These are phyloP conservation scores for Ferdinandea cuprea DNA, from an alignment of 2,888 invertebrate species.

Conservation along the genomic window DNA sequence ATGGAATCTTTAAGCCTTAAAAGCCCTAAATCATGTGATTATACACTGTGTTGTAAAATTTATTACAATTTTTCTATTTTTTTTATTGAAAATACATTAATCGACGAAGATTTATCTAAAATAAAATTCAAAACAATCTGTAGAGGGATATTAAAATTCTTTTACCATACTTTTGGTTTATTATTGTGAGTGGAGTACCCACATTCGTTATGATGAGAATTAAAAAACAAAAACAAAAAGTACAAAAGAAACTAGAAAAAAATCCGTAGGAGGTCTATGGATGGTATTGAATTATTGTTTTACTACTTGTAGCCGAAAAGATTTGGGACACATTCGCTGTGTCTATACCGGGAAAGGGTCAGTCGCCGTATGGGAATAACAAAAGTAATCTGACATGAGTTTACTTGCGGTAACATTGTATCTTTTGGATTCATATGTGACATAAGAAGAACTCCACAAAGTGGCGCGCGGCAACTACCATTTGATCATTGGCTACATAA, in stretches of 20 bases:
- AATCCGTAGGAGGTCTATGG: slow-evolving; percentile 51
- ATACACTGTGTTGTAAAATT: slow-evolving; percentile 48
- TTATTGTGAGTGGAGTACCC: neutral
- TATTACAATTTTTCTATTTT: slow-evolving; percentile 47
- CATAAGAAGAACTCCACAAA: slow-evolving; percentile 29
- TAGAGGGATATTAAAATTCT: slow-evolving; percentile 34
- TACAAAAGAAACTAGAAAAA: too few relatives aligned
- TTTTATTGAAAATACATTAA: slow-evolving; percentile 31
- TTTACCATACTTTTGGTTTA: neutral
- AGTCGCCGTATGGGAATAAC: neutral
- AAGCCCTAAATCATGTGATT: slow-evolving; percentile 50
- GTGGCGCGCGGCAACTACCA: neutral
- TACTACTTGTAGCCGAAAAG: slow-evolving; percentile 13
- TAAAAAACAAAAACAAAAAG: too few relatives aligned
- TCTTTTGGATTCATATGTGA: slow-evolving; percentile 36
- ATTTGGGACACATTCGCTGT: slow-evolving; percentile 41
- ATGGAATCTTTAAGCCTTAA: neutral
- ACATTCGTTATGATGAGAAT: neutral
- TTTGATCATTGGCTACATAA: neutral
- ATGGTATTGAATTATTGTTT: slow-evolving; percentile 57
- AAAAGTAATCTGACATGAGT: slow-evolving; percentile 29
- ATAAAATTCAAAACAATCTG: slow-evolving; percentile 9
- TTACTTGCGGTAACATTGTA: slow-evolving; percentile 42
- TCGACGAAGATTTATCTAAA: slow-evolving; percentile 9
- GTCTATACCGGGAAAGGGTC: neutral